These are phyloP conservation scores for Actinopyga echinites DNA, from an alignment of 53 echinoderm and acorn worm species.

Conservation along the genomic window DNA sequence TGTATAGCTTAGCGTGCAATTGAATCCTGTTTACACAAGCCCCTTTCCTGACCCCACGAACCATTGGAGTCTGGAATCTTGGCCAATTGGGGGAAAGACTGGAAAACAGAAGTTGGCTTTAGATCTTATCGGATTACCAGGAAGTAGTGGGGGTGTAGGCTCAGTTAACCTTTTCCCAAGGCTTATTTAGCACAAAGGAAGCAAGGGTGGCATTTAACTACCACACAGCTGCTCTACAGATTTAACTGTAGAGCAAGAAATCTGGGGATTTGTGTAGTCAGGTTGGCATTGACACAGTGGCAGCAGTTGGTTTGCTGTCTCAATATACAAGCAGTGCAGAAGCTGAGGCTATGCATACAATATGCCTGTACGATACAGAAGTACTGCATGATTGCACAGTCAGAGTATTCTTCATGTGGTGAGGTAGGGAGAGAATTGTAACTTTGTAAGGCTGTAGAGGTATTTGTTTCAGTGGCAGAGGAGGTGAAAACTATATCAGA, in stretches of 20 bases:
- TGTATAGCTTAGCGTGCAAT: not conserved
- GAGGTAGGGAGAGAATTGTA: too few relatives aligned
- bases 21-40: constrained; percentile 41
- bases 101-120: constrained; percentile 11
- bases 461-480: too few relatives aligned
- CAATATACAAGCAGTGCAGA: too few relatives aligned
- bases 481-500: too few relatives aligned
- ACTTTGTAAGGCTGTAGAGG: too few relatives aligned
- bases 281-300: too few relatives aligned
- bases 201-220: not conserved
- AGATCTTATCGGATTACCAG: constrained; percentile 44
- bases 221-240: constrained; percentile 16
- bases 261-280: too few relatives aligned
- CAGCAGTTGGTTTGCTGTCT: too few relatives aligned
- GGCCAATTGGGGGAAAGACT: constrained; percentile 44
- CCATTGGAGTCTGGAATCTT: constrained; percentile 43
- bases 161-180: constrained; percentile 39
- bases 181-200: constrained; percentile 34
- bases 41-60: constrained; percentile 46
- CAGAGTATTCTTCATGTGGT: too few relatives aligned
- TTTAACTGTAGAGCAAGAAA: not conserved
- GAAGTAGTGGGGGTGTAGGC: constrained; percentile 51
- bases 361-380: too few relatives aligned
- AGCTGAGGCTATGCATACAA: too few relatives aligned
- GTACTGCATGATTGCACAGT: too few relatives aligned